Evolutionary conservation across 1,140 invertebrate genomes (phyloP).

Genomic region (Hirudo medicinalis): DNA sequence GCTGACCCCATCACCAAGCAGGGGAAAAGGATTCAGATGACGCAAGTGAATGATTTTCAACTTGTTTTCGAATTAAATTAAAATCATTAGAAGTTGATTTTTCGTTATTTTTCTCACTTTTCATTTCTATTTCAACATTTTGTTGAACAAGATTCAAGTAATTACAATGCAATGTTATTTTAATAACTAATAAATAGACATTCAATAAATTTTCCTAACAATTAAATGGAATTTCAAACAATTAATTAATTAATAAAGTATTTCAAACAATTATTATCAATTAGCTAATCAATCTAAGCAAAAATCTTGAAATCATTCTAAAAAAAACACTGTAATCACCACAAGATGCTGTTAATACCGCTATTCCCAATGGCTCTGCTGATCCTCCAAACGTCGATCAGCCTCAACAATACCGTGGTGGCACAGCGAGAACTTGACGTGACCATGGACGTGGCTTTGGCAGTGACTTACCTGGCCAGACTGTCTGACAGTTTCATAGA

Average conservation of each 20-base stretch:
- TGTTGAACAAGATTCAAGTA: too few species aligned
- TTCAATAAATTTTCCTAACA: too few species aligned
- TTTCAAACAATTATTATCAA: too few species aligned
- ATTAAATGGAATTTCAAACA: not conserved
- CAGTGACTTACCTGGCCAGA: not conserved
- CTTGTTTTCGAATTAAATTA: not conserved
- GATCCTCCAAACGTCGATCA: slow-evolving; percentile 14
- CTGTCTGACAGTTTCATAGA: not conserved
- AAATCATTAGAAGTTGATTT: not conserved
- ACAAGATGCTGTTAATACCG: slow-evolving; percentile 21
- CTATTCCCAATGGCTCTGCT: slow-evolving; percentile 21
- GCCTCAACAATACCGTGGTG: not conserved
- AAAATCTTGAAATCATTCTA: not conserved
- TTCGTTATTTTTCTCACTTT: not conserved
- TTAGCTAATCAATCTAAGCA: not conserved
- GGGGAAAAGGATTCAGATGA: slow-evolving; percentile 23
- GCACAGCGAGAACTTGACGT: not conserved
- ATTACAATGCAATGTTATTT: too few species aligned
- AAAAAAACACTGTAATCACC: not conserved
- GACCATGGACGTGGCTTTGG: not conserved
- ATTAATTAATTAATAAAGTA: not conserved
- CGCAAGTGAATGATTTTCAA: not conserved
- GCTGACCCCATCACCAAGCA: slow-evolving; percentile 23
- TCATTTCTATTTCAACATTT: too few species aligned
- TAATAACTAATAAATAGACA: too few species aligned